A percentile compares a stretch with the other conserved stretches of the same genome.
These are phyloP conservation scores for Natator depressus DNA, from an alignment of 2,113 vertebrate genomes.

Conservation along the genomic window DNA sequence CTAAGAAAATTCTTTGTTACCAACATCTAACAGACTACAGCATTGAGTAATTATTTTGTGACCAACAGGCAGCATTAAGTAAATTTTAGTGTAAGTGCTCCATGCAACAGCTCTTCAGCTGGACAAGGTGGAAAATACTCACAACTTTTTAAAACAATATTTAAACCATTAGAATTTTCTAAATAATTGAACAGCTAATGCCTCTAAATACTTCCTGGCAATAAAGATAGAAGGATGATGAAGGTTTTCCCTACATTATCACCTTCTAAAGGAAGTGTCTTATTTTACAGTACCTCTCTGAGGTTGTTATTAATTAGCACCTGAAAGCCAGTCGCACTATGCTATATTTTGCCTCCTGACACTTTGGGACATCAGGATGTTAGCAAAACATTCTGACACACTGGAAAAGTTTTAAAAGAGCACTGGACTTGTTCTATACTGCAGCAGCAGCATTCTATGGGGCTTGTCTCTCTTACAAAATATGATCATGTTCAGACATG, in stretches of 20 bases:
- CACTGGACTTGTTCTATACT: background rate
- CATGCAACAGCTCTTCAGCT: conserved; percentile 52
- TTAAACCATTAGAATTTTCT: conserved; percentile 58
- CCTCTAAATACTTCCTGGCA: conserved; percentile 63
- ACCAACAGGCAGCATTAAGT: conserved; percentile 65
- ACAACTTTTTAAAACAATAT: conserved; percentile 48
- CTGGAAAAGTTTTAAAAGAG: background rate
- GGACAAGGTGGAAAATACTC: conserved; percentile 62
- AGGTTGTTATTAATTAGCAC: conserved; percentile 66
- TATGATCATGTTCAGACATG: background rate
- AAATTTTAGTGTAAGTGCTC: conserved; percentile 59
- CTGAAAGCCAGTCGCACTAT: conserved; percentile 46
- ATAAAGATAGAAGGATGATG: conserved; percentile 49
- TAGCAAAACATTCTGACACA: background rate
- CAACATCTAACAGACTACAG: conserved; percentile 24
- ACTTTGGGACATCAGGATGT: conserved; percentile 32
- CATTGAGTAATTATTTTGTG: conserved; percentile 71
- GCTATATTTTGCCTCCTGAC: conserved; percentile 41
- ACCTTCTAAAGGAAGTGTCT: conserved; percentile 21
- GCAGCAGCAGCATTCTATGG: fast-evolving
- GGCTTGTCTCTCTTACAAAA: fast-evolving
- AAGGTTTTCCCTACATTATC: background rate
- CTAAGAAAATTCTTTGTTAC: conserved; percentile 40
- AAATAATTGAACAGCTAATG: conserved; percentile 68
- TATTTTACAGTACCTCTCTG: conserved; percentile 45